These are phyloP conservation scores for Syngnathus typhle DNA, from an alignment of 2,113 vertebrate species.

Conservation along the genomic window DNA sequence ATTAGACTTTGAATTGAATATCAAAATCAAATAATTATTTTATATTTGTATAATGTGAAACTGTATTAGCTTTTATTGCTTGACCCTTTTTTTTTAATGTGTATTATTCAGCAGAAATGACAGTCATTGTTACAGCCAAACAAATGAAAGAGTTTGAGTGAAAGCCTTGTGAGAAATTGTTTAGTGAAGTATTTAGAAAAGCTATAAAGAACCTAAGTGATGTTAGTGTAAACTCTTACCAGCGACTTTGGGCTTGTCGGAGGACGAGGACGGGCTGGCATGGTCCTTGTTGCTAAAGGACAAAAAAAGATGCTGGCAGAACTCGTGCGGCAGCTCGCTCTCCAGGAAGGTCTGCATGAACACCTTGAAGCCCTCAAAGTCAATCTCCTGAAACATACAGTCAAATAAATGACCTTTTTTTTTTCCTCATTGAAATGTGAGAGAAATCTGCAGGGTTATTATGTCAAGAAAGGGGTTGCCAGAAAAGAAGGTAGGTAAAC, in stretches of 20 bases:
- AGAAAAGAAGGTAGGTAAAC: not conserved
- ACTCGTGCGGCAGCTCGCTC: slow-evolving; percentile 84
- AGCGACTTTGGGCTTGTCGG: slow-evolving; percentile 70
- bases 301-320: slow-evolving; percentile 86
- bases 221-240: slow-evolving; percentile 42
- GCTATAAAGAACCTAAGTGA: not conserved
- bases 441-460: not conserved
- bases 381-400: slow-evolving; percentile 74
- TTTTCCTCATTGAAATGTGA: not conserved
- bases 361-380: slow-evolving; percentile 90
- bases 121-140: not conserved
- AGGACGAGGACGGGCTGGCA: slow-evolving; percentile 73
- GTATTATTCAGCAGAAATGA: too few relatives aligned
- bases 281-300: slow-evolving; percentile 86
- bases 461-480: not conserved
- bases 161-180: too few relatives aligned
- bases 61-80: too few relatives aligned
- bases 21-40: too few relatives aligned
- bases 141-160: not conserved
- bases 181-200: not conserved
- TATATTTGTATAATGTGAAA: too few relatives aligned
- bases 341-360: slow-evolving; percentile 97
- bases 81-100: too few relatives aligned
- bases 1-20: too few relatives aligned
- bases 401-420: not conserved